Evolutionary conservation across 2,797 vertebrate genomes (phyloP), one percentile per base, ranked within the genome.

Genomic region (Austrolebias charrua): DNA sequence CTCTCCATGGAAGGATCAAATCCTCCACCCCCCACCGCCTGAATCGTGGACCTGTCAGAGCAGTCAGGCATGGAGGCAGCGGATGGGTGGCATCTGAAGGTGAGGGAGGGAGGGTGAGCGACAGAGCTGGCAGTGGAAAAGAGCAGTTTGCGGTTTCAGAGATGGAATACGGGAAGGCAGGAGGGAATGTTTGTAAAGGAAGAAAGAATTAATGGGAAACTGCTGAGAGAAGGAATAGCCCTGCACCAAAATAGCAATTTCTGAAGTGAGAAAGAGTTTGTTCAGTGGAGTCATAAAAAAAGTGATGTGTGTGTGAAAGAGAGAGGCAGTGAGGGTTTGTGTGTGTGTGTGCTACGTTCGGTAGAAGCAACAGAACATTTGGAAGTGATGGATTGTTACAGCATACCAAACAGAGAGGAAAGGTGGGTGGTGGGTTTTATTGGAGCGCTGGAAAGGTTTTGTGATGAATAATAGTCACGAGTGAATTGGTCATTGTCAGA

Each of bases 401-500:
- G 86, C 86, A 90, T 87, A 89, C 88, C 79, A 89, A 89, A 83
- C 72, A 83, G 86, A 89, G 82, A 60, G 71, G 69, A 80, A 83
- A 87, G 82, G 85, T 88, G 85, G 87, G 86, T 83, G 82, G 88
- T 86, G 85, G 82, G 84, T 87, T 88, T 87, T 86, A 88, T 88
- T 87, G 79, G 86, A 84, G 83, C 82, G 76, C 72, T 71, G 86
- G 81, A 87, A 87, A 88, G 86, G 80, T 84, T 88, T 85, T 88
- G 85, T 88, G 90, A 90, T 90, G 89, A 90, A 90, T 90, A 90
- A 91, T 87, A 86, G 85, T 84, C 80, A 83, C 75, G 78, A 88
- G 86, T 89, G 88, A 89, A 89, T 90, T 88, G 88, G 89, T 90
- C 89, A 88, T 91, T 88, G 85, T 88, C 89, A 88, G 74, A 88